Evolutionary conservation across 2,113 vertebrate genomes (phyloP), one percentile per base, ranked within the genome.

Genomic region (Calidris pygmaea): DNA sequence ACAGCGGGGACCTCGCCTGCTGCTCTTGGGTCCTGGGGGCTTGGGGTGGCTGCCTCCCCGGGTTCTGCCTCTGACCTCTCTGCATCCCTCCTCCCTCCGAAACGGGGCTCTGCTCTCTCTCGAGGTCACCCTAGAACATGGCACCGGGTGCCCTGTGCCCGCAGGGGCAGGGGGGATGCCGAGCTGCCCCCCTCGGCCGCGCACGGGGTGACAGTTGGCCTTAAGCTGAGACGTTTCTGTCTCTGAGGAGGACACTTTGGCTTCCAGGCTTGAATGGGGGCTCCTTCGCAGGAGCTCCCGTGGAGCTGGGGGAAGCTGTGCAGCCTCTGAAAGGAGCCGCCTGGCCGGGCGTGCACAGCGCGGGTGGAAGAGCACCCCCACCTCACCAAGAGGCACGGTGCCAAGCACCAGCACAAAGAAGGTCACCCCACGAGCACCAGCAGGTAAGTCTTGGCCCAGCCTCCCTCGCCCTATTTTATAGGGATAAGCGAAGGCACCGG

Each of bases 381-480:
- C 72, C 59, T 59, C 27, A 8, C 47, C 30, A 2, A 39, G 70
- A 67, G n/a, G 2, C 59, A 35, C 43, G 7, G 68, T 37, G 52
- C 55, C 56, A 32, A 35, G 67, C 70, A 43, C 43, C 66, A 41
- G 35, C 17, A 32, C 59, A 58, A 39, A 32, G 71, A 52, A 88
- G 47, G 65, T 35, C 60, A 18, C 58, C 37, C 1, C 5, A 9
- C 0, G 1, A 47, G 78, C 47, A 53, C 0, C 0, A 41, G 56
- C 91, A 95, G 96, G 95, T 97, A 96, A 96, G 96, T 93, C n/a
- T n/a, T 27, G 72, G 71, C 76, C 60, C 6, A 0, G 82, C 47
- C 47, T 62, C 45, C 62, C 55, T 82, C 30, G 9, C 70, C 21
- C 7, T 22, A 1, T 47, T 12, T 43, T 56, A 7, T 52, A 86